Base-by-base conservation (phyloP, 1,140 invertebrate species). In the Psilanteris sp. region DNA sequence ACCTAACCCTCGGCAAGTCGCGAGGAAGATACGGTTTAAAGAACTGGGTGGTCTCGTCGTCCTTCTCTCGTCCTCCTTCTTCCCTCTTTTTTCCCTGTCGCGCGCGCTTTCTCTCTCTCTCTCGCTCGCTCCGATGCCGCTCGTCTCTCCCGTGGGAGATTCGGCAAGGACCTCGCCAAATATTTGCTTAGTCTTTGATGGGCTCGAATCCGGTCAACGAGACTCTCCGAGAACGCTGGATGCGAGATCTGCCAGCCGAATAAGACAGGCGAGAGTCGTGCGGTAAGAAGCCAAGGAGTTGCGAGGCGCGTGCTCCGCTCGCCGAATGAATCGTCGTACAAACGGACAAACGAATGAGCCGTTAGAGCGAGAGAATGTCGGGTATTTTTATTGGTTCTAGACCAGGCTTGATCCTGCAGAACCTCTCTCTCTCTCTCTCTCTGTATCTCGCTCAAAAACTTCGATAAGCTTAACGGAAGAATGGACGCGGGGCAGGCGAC, bases 311-410 rank as follows among this genome's bases (percentile, higher is more conserved):
- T 79, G 78, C 78, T 72, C 50, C 48, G 43, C 48, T 70, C 71
- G 44, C 29, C 55, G 79, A 71, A 75, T 72, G 68, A 62, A 76
- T 67, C 62, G 70, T 66, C 71, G 36, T 64, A 74, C 66, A 77
- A 70, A 78, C 67, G 78, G 66, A 77, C 80, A 83, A 81, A 84
- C 80, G 80, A 81, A 82, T 80, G 83, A 81, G 81, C 80, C 79
- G 81, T 83, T 83, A 81, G 82, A 82, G 77, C 77, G 67, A 57
- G 82, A 77, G 83, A 85, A 85, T 85, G 79, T 41, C 78, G 82
- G 62, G 82, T 79, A 85, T 85, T 85, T 85, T 85, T 84, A 84
- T 85, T 85, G 81, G 83, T 83, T 84, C 77, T 55, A 77, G 59
- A 61, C 34, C 64, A 15, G 44, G 48, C 46, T 77, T 57, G 55